Conservation (phyloP, 2,888 invertebrate genomes). For the Elmis aenea region DNA sequence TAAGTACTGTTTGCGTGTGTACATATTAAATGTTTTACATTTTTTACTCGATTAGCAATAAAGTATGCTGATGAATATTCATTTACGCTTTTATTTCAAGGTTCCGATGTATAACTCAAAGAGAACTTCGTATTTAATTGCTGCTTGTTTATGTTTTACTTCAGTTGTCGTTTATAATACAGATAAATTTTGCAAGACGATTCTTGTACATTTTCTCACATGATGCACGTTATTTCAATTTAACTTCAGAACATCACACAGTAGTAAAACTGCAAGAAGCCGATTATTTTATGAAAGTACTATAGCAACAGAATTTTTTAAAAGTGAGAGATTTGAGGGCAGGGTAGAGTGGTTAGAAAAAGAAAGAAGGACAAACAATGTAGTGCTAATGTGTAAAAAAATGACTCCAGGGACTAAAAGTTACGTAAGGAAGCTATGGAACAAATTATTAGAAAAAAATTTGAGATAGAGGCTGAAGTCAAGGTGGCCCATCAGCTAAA, state of each 20-base stretch:
- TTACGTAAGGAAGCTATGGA: no score
- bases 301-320: slow-evolving; percentile 1
- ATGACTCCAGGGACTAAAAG: no score
- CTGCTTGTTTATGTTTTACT: slow-evolving; percentile 5
- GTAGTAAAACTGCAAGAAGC: slow-evolving; percentile 2
- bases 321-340: no score
- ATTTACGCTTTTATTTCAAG: slow-evolving; percentile 7
- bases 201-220: background rate
- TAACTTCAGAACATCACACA: background rate
- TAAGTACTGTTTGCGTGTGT: slow-evolving; percentile 10
- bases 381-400: no score
- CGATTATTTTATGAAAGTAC: slow-evolving; percentile 5
- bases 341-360: no score
- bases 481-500: no score
- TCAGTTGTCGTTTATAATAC: background rate
- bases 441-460: no score
- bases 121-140: slow-evolving; percentile 6
- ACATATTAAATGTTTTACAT: slow-evolving; percentile 8
- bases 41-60: slow-evolving; percentile 9
- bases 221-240: background rate
- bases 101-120: slow-evolving; percentile 1
- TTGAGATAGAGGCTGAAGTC: no score
- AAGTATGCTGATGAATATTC: slow-evolving; percentile 10
- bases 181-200: background rate
- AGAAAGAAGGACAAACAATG: no score